These are phyloP conservation scores for Drosophila nr. fundita DNA, from an alignment of 2,888 invertebrate species.

Conservation along the genomic window DNA sequence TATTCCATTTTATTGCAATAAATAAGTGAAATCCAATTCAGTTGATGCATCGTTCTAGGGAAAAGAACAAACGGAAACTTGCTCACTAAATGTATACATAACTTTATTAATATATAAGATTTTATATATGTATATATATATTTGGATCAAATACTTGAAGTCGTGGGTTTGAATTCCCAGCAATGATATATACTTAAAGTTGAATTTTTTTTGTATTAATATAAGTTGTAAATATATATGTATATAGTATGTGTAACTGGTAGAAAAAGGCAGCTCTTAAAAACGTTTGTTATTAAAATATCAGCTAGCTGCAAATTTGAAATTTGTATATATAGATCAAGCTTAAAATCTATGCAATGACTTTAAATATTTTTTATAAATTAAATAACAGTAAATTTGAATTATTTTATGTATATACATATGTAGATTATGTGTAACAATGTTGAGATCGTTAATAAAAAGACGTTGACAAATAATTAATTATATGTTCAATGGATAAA, in stretches of 20 bases:
- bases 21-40: slow-evolving; percentile 56
- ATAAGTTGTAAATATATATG: slow-evolving; percentile 2
- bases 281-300: not conserved
- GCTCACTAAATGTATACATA: not conserved
- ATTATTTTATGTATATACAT: not conserved
- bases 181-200: not conserved
- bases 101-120: not conserved
- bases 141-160: slow-evolving; percentile 2
- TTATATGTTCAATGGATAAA: not conserved
- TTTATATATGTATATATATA: not conserved
- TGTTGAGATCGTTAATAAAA: slow-evolving; percentile 33
- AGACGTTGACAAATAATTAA: not conserved
- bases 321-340: not conserved
- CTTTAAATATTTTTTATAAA: not conserved
- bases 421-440: not conserved
- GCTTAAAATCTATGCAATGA: not conserved
- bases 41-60: not conserved
- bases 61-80: not conserved
- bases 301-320: slow-evolving; percentile 2
- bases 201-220: not conserved
- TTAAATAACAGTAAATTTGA: slow-evolving; percentile 1
- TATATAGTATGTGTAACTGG: not conserved
- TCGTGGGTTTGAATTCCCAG: not conserved
- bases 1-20: slow-evolving; percentile 53
- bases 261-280: not conserved